Base-by-base conservation (phyloP, 1,140 invertebrate species). In the Halictus rubicundus region DNA sequence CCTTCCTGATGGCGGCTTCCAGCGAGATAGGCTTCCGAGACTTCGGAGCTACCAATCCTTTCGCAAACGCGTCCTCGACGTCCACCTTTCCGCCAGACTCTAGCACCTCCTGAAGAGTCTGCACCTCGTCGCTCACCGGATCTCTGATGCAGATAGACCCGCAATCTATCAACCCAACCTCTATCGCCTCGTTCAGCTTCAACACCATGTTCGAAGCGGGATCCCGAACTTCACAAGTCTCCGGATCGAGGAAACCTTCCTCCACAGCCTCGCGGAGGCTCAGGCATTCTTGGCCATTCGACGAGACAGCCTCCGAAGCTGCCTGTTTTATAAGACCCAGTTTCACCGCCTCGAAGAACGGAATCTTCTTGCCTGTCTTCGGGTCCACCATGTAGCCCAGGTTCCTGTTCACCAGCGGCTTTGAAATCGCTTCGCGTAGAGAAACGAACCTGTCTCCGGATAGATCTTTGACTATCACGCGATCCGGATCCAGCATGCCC, bases 261-360 rank as follows among this genome's bases (percentile, higher is more conserved):
- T 68, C 74, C 1, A 76, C 25, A 0, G 65, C 74, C 1, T 37
- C 14, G 0, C 74, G 64, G 1, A 76, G 2, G 12, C 25, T 76
- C 0, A 68, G 12, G 37, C 64, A 21, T 23, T 60, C 88, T 70
- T n/a, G 25, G 5, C 0, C 39, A 14, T 10, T 14, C 21, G 37
- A 3, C 60, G 6, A 23, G 2, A 16, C 42, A 46, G 42, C 42
- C 42, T 46, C 42, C 10, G n/a, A 8, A 19, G 6, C n/a, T 32
- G 27, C 52, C 8, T 75, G 21, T n/a, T 80, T 95, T 80, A 97
- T 96, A 94, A 95, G 95, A 57, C 94, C 94, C 60, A 95, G 91
- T 87, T 96, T 95, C 54, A 98, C 94, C 80, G 97, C 97, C 89
- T 98, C 96, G 92, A 97, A 96, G 91, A 98, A 97, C 8, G 96